These are phyloP conservation scores for Jaculus jaculus DNA, from an alignment of 2,113 vertebrate genomes.

Conservation along the genomic window DNA sequence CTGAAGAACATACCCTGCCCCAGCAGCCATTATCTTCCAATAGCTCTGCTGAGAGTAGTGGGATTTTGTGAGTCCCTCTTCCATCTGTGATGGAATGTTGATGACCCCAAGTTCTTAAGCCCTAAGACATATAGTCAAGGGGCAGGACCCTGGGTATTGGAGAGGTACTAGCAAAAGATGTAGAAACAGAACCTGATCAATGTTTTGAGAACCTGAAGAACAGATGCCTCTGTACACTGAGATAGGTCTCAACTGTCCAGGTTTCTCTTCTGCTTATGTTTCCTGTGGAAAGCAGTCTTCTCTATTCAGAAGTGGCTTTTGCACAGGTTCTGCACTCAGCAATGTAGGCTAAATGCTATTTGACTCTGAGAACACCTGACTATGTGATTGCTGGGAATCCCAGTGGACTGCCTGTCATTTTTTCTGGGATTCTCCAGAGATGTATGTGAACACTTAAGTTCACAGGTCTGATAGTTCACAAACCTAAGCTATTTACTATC, in stretches of 20 bases:
- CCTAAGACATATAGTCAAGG: neutral
- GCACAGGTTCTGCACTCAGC: neutral
- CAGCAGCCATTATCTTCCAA: too few species aligned
- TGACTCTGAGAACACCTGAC: neutral
- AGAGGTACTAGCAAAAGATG: neutral
- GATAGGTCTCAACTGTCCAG: neutral
- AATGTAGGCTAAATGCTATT: neutral
- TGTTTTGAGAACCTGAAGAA: neutral
- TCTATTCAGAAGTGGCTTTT: neutral
- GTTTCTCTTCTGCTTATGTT: slow-evolving; percentile 6
- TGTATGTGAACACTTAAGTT: neutral
- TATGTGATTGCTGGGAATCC: neutral
- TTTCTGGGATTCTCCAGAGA: neutral
- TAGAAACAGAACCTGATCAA: neutral
- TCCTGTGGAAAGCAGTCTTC: neutral
- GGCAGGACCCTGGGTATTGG: neutral
- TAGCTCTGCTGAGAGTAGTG: too few species aligned
- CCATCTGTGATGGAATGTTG: too few species aligned
- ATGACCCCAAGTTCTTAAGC: neutral
- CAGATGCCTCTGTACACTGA: neutral
- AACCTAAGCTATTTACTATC: neutral
- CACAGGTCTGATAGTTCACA: neutral
- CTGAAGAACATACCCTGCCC: too few species aligned
- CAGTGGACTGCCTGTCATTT: neutral
- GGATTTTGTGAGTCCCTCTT: too few species aligned